phyloP scores from a whole-genome alignment of 2,113 vertebrate species.

The Lasiurus borealis region DNA sequence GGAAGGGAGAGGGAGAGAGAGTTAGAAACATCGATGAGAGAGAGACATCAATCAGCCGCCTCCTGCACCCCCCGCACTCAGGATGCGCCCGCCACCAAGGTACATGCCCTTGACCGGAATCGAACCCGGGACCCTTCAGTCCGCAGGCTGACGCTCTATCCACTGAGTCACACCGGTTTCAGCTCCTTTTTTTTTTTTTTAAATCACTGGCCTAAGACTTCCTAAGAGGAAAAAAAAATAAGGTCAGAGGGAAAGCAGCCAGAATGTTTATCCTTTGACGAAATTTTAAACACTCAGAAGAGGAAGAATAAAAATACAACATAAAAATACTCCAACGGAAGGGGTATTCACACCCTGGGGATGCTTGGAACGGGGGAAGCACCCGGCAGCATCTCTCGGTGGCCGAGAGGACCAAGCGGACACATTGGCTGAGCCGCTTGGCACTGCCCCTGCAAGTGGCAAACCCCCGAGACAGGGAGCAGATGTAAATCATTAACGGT shows the following conservation, averaged over 20 bases:
- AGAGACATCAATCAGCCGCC: no score
- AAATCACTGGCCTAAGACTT: neutral
- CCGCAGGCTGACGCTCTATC: no score
- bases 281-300: slow-evolving; percentile 28
- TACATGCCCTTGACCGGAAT: no score
- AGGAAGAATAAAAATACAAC: neutral
- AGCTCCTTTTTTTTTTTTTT: no score
- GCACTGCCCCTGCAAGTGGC: slow-evolving; percentile 12
- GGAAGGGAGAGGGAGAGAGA: no score
- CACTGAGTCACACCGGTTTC: no score
- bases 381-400: slow-evolving; percentile 33
- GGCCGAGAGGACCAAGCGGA: neutral
- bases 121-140: no score
- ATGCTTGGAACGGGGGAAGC: slow-evolving; percentile 3
- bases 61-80: no score
- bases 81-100: no score
- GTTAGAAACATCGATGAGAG: no score
- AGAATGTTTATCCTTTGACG: neutral
- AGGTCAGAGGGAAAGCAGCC: neutral
- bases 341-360: neutral
- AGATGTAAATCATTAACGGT: slow-evolving; percentile 67
- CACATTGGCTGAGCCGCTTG: neutral
- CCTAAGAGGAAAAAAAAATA: neutral
- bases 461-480: slow-evolving; percentile 39
- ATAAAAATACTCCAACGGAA: neutral